Evolutionary conservation across 2,797 vertebrate species (phyloP).

Genomic region (Coracias cyanogaster): DNA sequence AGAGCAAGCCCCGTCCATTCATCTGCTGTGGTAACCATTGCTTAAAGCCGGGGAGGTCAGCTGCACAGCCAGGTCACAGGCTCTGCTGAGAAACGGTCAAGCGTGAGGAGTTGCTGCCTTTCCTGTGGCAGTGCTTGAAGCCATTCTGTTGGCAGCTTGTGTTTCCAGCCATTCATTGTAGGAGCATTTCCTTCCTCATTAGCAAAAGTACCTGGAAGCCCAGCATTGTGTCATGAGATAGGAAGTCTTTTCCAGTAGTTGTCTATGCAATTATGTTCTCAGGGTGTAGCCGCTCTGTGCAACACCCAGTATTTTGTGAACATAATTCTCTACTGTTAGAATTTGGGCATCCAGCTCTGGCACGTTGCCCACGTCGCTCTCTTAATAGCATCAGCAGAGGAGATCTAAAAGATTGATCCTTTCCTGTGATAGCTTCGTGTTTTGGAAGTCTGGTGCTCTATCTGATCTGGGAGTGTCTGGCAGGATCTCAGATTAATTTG

Average conservation of each 20-base stretch:
- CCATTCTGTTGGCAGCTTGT: conserved; percentile 53
- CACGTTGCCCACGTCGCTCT: neutral
- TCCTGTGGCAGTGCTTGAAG: conserved; percentile 47
- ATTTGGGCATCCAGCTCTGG: neutral
- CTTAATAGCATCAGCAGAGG: neutral
- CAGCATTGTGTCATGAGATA: conserved; percentile 60
- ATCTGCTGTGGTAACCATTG: neutral
- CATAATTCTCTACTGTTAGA: neutral
- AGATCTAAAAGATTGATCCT: conserved; percentile 46
- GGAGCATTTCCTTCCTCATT: conserved; percentile 72
- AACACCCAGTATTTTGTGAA: conserved; percentile 1
- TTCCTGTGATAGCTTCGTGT: conserved; percentile 30
- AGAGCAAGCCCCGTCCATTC: neutral
- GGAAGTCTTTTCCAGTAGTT: conserved; percentile 51
- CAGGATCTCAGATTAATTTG: conserved; percentile 19
- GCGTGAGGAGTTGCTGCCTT: conserved; percentile 24
- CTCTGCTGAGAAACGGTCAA: neutral
- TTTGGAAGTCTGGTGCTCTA: neutral
- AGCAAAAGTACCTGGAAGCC: conserved; percentile 51
- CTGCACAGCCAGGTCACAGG: neutral
- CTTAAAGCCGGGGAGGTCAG: conserved; percentile 4
- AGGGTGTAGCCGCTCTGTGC: neutral
- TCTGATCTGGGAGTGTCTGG: conserved; percentile 52
- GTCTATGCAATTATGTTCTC: conserved; percentile 6
- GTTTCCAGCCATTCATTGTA: conserved; percentile 40